Base-by-base conservation (phyloP, 2,113 vertebrate species). In the Miniopterus natalensis region DNA sequence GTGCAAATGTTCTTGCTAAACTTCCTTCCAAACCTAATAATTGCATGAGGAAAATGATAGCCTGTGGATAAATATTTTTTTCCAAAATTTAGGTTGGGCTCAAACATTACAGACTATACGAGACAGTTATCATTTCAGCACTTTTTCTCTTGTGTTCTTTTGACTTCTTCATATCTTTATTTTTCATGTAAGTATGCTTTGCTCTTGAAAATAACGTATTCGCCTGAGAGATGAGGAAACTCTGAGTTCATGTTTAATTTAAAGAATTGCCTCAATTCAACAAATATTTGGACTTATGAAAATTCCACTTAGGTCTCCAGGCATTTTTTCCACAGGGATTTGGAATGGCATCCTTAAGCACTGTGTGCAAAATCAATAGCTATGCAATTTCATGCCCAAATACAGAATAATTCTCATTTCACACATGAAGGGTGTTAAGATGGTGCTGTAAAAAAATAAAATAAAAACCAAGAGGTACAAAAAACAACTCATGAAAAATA, bases 291-390 rank as follows among this genome's bases (percentile, higher is more conserved):
- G 77, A 93, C 31, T 93, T 77, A 51, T 2, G 53, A 74, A 96
- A 95, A 95, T 84, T 92, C 40, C 17, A 51, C 31, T 81, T 47
- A 15, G 3, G 31, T 87, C 83, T 55, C n/a, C 63, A 93, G n/a
- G 23, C 29, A 31, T 83, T 3, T 86, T 96, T 96, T 77, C 57
- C n/a, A 84, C 13, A 49, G 93, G 15, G 75, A 88, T 65, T 89
- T 95, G 12, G 4, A 11, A 53, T 61, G 5, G 20, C 2, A 61
- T 84, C 23, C 80, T 91, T 70, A 91, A 70, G 18, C 11, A 70
- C 14, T 83, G 51, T 84, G 71, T 70, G 45, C 25, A 80, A 95
- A 97, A 89, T 96, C 85, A 96, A 88, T 88, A 78, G 45, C 55
- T 89, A 91, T 75, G 20, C 63, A 84, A 45, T 80, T 96, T 63